Evolutionary conservation across 2,797 vertebrate species (phyloP).

Genomic region (Sebastes hopkinsi): DNA sequence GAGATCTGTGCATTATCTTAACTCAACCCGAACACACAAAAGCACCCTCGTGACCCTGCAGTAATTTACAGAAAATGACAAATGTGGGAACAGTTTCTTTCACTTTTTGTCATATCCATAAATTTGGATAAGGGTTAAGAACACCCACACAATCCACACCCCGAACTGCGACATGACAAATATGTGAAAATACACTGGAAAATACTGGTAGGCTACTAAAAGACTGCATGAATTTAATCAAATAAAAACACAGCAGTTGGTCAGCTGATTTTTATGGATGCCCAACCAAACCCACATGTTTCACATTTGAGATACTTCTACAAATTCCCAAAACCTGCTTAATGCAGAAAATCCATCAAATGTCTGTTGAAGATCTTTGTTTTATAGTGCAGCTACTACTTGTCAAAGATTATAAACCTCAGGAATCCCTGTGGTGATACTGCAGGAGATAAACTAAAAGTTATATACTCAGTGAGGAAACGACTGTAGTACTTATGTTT

Average conservation of each 20-base stretch:
- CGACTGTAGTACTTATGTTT: background rate
- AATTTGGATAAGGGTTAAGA: background rate
- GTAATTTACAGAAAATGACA: background rate
- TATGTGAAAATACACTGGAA: background rate
- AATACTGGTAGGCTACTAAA: background rate
- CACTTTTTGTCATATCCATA: background rate
- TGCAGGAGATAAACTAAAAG: background rate
- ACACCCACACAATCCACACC: constrained; percentile 17
- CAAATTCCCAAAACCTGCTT: background rate
- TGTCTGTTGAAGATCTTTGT: background rate
- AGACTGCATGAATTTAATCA: background rate
- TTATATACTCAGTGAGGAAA: background rate
- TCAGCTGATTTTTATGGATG: constrained; percentile 5
- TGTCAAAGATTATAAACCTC: background rate
- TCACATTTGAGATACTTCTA: constrained; percentile 3
- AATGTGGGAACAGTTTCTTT: background rate
- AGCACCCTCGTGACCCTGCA: background rate
- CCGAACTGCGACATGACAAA: background rate
- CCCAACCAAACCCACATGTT: constrained; percentile 26
- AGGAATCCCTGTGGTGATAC: background rate
- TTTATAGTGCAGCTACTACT: background rate
- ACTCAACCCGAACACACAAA: background rate
- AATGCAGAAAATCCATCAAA: constrained; percentile 2
- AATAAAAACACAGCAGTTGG: constrained; percentile 8
- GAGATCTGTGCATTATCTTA: background rate